Evolutionary conservation across 2,888 invertebrate genomes (phyloP), one percentile per base, ranked within the genome.

Genomic region (Nycteola revayana): DNA sequence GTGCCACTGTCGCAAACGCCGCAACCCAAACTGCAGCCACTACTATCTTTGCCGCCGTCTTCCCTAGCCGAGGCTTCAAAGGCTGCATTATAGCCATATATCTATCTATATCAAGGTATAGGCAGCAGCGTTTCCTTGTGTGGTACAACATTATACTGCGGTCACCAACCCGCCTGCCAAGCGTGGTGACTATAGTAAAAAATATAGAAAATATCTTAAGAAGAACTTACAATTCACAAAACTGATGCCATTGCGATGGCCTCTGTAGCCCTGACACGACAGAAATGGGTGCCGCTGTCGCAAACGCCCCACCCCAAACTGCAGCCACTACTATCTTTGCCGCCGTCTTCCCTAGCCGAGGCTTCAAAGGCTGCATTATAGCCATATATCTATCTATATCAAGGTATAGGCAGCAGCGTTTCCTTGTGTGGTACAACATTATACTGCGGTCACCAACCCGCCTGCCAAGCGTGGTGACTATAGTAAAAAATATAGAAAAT

Each of bases 51-150:
- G 95, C 94, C 8, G 84, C 78, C 0, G 82, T 91, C 66, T 94
- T 94, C 10, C 95, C 93, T 66, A 96, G 91, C 23, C 96, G 90
- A 1, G 95, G 96, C 53, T 93, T 90, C 32, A 98, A 75, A 0
- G 97, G 97, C 87, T 95, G 94, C 92, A 97, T 94, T 42, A 98
- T 97, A 30, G 96, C 96, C 75, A 96, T 93, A 67, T 96, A 98
- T 9, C 97, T 92, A 81, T 98, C 97, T n/a, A n/a, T n/a, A n/a
- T n/a, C n/a, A n/a, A n/a, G n/a, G n/a, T n/a, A n/a, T n/a, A n/a
- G n/a, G n/a, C n/a, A n/a, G n/a, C n/a, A n/a, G n/a, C n/a, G n/a
- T n/a, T n/a, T n/a, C n/a, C n/a, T n/a, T n/a, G n/a, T n/a, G n/a
- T n/a, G n/a, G n/a, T n/a, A n/a, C n/a, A n/a, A n/a, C n/a, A n/a